Conservation (phyloP, 92 coral and sea anemone genomes). For the Meandrina meandrites region DNA sequence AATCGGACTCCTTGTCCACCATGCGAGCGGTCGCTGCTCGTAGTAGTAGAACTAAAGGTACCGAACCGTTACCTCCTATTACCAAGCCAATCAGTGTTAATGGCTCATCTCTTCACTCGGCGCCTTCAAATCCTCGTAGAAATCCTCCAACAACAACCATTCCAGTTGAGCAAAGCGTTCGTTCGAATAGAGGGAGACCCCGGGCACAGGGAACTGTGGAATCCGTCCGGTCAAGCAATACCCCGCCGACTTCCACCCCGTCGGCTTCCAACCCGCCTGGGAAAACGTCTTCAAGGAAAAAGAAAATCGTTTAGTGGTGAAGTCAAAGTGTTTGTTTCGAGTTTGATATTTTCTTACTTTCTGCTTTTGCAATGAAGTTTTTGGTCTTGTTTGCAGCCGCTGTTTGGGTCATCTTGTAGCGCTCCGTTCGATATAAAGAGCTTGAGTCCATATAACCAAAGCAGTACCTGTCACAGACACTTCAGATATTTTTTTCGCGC, state of each 20-base stretch:
- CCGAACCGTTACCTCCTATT: not conserved
- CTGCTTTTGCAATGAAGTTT: not conserved
- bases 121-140: conserved; percentile 20
- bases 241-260: not conserved
- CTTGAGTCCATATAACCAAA: too few species aligned
- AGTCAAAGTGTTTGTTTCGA: not conserved
- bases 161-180: not conserved
- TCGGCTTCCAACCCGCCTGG: not conserved
- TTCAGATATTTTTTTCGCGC: not conserved
- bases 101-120: not conserved
- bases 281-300: conserved; percentile 13
- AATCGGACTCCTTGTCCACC: not conserved
- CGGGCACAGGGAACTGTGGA: conserved; percentile 6
- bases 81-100: not conserved
- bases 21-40: not conserved
- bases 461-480: too few species aligned
- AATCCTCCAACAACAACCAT: conserved; percentile 15
- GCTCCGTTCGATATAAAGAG: not conserved
- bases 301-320: conserved; percentile 19
- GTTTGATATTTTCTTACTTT: not conserved
- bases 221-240: conserved; percentile 13
- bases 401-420: not conserved
- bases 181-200: conserved; percentile 1
- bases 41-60: conserved; percentile 1
- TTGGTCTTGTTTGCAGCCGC: not conserved